phyloP scores from a whole-genome alignment of 2,888 invertebrate genomes.

The Doris montereyensis region DNA sequence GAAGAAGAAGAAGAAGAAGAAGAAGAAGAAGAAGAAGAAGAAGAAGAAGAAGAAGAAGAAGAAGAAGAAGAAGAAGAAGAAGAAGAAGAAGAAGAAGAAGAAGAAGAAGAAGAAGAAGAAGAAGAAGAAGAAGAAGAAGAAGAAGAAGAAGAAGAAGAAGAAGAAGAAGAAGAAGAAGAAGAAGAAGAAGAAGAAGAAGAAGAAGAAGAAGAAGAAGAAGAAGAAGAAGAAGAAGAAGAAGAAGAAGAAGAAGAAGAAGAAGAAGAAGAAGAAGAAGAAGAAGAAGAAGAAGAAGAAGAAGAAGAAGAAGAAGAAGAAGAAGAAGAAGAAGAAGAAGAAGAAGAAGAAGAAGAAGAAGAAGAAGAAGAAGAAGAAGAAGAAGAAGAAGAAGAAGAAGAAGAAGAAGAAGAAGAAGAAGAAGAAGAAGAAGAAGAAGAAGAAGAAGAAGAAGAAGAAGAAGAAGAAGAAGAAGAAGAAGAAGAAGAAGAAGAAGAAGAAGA shows the following conservation, averaged over 20 bases:
- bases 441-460: background rate
- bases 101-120: background rate
- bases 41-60: background rate
- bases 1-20: background rate
- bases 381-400: background rate
- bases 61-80: background rate
- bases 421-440: background rate
- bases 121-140: background rate
- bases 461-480: background rate
- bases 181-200: background rate
- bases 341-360: background rate
- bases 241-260: background rate
- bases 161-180: background rate
- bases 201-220: background rate
- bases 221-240: background rate
- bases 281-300: background rate
- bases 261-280: background rate
- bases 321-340: background rate
- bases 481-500: background rate
- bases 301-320: background rate
- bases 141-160: background rate
- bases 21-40: background rate
- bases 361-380: background rate
- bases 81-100: background rate
- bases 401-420: background rate